Base-by-base conservation (phyloP, 2,888 invertebrate species). In the Onchidella celtica region DNA sequence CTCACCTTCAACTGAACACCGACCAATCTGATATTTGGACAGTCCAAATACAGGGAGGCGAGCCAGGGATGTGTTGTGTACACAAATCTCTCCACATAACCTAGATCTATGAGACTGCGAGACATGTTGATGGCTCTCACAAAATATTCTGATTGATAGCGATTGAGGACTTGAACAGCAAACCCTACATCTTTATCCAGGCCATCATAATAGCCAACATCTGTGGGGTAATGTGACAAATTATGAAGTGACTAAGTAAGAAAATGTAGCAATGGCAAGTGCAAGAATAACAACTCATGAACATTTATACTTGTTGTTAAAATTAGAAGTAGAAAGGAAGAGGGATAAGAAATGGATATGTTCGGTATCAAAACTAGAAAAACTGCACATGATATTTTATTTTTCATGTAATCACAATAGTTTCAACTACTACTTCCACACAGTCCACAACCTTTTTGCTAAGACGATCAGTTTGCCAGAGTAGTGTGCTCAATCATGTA, bases 61-160 rank as follows among this genome's bases (percentile, higher is more conserved):
- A 92, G 88, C 91, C 91, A 92, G 0, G 92, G 92, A 79, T 92
- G 92, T 0, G 92, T 92, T 14, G 92, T 92, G 84, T 92, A 92
- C 4, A 88, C 84, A 78, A 92, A 91, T 14, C 86, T 85, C 83
- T 91, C 91, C 24, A 74, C 77, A 83, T 88, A 91, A 0, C 89
- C 90, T 14, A 83, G 83, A 9, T 83, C 73, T 17, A 83, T 69
- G 29, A 92, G 79, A 40, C 84, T 80, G 11, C 87, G 75, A 11
- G 87, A 85, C 34, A 91, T 38, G 11, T 84, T 83, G 24, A 89
- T 82, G 14, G 92, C 92, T 63, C 89, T 83, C 0, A 90, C 90
- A 83, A 90, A 92, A 84, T 91, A 91, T 77, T 87, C 85, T 1
- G 86, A 83, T 77, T 91, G 92, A 84, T 92, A 92, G 11, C 82